Percentiles rank a stretch among this genome's conserved stretches.
Conservation (phyloP, 2,888 invertebrate species). For the Odontocolon sp. region DNA sequence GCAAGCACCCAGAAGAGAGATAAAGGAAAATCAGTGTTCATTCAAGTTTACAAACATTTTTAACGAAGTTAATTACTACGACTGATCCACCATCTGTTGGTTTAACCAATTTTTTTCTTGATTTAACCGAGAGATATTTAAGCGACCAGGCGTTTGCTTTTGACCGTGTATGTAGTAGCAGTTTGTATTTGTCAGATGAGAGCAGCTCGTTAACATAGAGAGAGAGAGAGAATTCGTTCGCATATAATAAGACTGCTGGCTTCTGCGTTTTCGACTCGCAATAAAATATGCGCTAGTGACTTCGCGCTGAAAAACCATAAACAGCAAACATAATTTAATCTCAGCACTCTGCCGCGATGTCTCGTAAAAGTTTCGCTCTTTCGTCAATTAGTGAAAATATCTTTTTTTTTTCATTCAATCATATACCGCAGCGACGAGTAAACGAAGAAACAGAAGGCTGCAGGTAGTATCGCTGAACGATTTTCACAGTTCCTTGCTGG, state of each 20-base stretch:
- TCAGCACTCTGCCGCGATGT: conserved; percentile 6
- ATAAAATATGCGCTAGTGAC: too few relatives aligned
- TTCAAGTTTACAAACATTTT: too few relatives aligned
- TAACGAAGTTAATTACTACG: too few relatives aligned
- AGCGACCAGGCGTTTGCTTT: too few relatives aligned
- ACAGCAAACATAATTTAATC: conserved; percentile 52
- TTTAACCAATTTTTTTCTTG: too few relatives aligned
- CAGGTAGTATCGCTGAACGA: conserved; percentile 25
- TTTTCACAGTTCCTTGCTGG: conserved; percentile 20
- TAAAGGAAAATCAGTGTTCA: too few relatives aligned
- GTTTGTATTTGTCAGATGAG: too few relatives aligned
- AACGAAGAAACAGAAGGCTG: not conserved
- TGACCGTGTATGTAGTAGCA: too few relatives aligned
- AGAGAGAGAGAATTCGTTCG: conserved; percentile 29
- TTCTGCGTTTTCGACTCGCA: conserved; percentile 18
- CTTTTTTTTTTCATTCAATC: not conserved
- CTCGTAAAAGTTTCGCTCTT: conserved; percentile 44
- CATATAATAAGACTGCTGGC: conserved; percentile 56
- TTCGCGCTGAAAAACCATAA: conserved; percentile 54
- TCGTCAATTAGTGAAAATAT: conserved; percentile 31
- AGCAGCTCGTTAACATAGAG: not conserved
- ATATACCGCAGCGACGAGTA: not conserved
- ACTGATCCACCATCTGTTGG: too few relatives aligned
- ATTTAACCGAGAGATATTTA: too few relatives aligned
- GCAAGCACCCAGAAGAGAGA: too few relatives aligned